Percentiles rank a stretch among this genome's conserved stretches.
Evolutionary conservation across 2,113 vertebrate genomes (phyloP).

Genomic region (Lucifuga dentata): DNA sequence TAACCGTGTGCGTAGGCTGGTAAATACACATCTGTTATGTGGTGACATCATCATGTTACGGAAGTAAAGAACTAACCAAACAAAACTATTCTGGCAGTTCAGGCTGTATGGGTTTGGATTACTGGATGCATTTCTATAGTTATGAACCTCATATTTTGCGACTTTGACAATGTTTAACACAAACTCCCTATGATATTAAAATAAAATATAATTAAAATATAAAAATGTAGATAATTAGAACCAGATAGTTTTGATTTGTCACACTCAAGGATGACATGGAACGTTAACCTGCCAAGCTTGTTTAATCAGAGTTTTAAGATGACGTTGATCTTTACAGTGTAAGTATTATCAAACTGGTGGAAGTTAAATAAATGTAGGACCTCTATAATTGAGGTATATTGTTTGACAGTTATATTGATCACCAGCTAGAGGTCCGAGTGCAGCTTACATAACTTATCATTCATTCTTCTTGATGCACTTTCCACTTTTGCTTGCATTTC

Average conservation of each 20-base stretch:
- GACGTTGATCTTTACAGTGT: not conserved
- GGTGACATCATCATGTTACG: no score
- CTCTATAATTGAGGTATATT: not conserved
- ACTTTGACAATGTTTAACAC: no score
- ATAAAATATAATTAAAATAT: no score
- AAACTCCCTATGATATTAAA: no score
- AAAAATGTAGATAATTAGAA: no score
- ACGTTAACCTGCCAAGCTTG: not conserved
- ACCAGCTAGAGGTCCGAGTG: not conserved
- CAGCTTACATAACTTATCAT: not conserved
- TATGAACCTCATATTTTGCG: no score
- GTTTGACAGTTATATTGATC: not conserved
- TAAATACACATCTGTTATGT: no score
- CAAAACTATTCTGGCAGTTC: no score
- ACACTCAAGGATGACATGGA: not conserved
- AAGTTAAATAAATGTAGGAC: not conserved
- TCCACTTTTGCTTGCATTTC: slow-evolving; percentile 58
- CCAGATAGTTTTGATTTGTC: slow-evolving; percentile 1
- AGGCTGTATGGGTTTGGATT: no score
- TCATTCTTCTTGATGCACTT: slow-evolving; percentile 4
- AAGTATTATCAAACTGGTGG: not conserved
- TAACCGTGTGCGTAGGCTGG: no score
- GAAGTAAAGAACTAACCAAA: no score
- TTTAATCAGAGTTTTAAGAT: not conserved
- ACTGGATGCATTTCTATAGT: no score